These are phyloP conservation scores for Clunio marinus DNA, from an alignment of 2,888 invertebrate genomes.

Conservation along the genomic window DNA sequence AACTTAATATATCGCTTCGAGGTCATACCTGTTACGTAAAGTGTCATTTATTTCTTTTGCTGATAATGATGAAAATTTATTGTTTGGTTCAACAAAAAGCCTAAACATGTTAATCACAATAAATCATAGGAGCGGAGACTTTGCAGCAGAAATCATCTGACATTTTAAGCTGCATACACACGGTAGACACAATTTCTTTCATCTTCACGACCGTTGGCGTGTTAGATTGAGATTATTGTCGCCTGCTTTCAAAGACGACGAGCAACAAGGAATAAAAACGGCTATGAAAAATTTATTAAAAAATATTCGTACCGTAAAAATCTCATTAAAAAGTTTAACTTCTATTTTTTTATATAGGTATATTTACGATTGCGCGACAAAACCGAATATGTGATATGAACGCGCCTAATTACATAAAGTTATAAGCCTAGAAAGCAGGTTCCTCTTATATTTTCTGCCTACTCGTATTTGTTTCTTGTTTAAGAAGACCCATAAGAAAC, in stretches of 20 bases:
- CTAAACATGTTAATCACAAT: constrained; percentile 38
- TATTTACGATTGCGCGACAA: too few relatives aligned
- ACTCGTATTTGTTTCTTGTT: background rate
- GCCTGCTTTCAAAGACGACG: constrained; percentile 25
- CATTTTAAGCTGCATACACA: constrained; percentile 28
- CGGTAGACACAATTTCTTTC: constrained; percentile 32
- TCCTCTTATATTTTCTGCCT: background rate
- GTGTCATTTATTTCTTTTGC: constrained; percentile 33
- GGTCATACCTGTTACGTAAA: constrained; percentile 31
- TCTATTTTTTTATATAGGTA: background rate
- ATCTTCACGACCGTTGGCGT: constrained; percentile 21
- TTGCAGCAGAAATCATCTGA: constrained; percentile 33
- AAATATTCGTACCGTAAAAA: constrained; percentile 23
- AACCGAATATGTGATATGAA: constrained; percentile 12
- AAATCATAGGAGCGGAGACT: constrained; percentile 28
- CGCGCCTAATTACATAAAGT: constrained; percentile 13
- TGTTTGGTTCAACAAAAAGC: constrained; percentile 23
- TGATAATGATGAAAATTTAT: constrained; percentile 36
- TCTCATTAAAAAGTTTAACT: constrained; percentile 25
- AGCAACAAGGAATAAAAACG: background rate
- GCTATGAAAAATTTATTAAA: constrained; percentile 19
- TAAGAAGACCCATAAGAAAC: background rate
- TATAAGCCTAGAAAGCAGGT: constrained; percentile 4
- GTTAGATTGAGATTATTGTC: constrained; percentile 37
- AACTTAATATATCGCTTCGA: constrained; percentile 21